These are phyloP conservation scores for Megaceryle maxima DNA, from an alignment of 2,113 vertebrate species.

Conservation along the genomic window DNA sequence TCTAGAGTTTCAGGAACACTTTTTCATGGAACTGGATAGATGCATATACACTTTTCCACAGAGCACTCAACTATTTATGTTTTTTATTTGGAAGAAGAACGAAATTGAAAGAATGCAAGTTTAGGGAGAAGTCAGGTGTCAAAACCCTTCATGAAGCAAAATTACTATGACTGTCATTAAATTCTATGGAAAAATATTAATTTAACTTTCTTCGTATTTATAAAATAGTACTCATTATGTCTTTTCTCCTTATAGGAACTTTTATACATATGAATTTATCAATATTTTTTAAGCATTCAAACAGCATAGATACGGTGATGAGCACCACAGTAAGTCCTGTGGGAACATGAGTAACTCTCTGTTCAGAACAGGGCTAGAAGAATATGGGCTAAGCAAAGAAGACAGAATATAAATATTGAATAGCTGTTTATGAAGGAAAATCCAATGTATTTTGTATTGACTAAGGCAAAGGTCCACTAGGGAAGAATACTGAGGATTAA, in stretches of 20 bases:
- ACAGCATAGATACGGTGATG: neutral
- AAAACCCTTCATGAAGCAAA: neutral
- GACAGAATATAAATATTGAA: neutral
- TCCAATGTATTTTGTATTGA: neutral
- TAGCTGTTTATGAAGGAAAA: neutral
- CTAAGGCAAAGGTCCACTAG: neutral
- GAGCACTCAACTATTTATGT: neutral
- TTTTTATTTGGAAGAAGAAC: neutral
- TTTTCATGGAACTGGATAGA: neutral
- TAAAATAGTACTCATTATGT: neutral
- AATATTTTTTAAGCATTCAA: neutral
- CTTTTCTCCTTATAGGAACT: neutral
- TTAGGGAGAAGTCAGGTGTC: neutral
- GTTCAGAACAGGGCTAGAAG: neutral
- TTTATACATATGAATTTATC: neutral
- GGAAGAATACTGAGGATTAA: neutral
- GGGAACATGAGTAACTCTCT: neutral
- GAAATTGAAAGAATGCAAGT: neutral
- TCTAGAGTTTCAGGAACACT: neutral
- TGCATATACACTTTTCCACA: neutral
- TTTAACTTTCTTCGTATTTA: neutral
- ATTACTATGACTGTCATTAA: neutral
- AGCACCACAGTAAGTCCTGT: neutral
- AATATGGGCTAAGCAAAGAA: fast-evolving
- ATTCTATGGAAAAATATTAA: neutral